Base-by-base conservation (phyloP, 2,888 invertebrate species). In the Scaptomyza caliginosa region DNA sequence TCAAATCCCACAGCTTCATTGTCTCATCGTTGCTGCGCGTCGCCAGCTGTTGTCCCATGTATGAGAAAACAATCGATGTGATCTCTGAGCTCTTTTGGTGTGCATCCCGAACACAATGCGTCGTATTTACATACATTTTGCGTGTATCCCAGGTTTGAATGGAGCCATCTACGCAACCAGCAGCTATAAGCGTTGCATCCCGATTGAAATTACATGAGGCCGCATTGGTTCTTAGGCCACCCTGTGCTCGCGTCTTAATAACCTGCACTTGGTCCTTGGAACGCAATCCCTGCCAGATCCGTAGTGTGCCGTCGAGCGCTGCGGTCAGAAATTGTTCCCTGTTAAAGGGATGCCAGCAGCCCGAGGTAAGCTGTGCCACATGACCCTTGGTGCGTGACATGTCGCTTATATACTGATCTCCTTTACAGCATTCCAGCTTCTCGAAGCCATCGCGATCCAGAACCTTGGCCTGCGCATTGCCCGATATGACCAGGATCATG, bases 81-180 rank as follows among this genome's bases (percentile, higher is more conserved):
- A 97, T 96, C 89, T 98, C 98, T 0, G 93, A 92, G 3, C 96
- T 95, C 73, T 93, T 94, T 55, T 93, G 93, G 91, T 99, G 99
- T 0, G 97, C 98, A 54, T 94, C 94, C 51, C 97, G 92, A 0
- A 96, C 92, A 13, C 96, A 92, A 65, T 95, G 93, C 0, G 96
- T 93, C 0, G 98, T 97, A 84, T 97, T 98, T 0, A 99, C 98
- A 88, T 95, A 97, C 89, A 95, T 95, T 88, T 96, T 97, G 24
- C 98, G 93, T 49, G 97, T 96, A 89, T 99, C 99, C 99, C 99
- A 99, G 92, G 99, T 95, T 91, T 99, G 99, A 54, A 90, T 88
- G 13, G 90, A 90, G 0, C 99, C 99, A 91, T 99, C 99, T 40
- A 94, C 94, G 89, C 99, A 99, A 0, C 96, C 99, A 58, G 97